Percentiles rank a stretch among this genome's conserved stretches.
These are phyloP conservation scores for Microchrysa polita DNA, from an alignment of 2,888 invertebrate species.

Conservation along the genomic window DNA sequence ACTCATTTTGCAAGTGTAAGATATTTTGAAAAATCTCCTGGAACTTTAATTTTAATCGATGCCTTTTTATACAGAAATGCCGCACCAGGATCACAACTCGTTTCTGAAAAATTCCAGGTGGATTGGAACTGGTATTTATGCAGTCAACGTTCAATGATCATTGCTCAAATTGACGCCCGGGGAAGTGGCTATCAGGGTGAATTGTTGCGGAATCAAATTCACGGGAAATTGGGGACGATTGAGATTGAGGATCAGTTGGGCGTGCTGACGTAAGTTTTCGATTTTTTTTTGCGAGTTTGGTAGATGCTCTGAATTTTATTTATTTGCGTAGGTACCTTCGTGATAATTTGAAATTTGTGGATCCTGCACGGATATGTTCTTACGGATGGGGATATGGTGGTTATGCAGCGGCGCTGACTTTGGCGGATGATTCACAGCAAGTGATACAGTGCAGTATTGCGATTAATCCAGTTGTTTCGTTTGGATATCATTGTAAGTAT, in stretches of 20 bases:
- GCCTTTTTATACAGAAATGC: slow-evolving; percentile 72
- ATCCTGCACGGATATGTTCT: slow-evolving; percentile 81
- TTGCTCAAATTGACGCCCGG: slow-evolving; percentile 88
- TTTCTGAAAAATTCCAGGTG: slow-evolving; percentile 81
- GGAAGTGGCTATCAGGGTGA: slow-evolving; percentile 89
- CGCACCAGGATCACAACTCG: slow-evolving; percentile 84
- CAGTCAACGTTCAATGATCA: slow-evolving; percentile 83
- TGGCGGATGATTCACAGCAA: slow-evolving; percentile 78
- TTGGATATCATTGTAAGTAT: slow-evolving; percentile 77
- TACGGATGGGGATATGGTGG: slow-evolving; percentile 91
- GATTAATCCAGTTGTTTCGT: slow-evolving; percentile 87
- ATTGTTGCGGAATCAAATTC: slow-evolving; percentile 75
- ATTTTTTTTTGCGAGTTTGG: not conserved
- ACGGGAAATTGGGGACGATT: slow-evolving; percentile 75
- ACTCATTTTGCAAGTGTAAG: slow-evolving; percentile 85
- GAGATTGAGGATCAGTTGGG: slow-evolving; percentile 83
- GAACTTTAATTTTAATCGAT: not conserved
- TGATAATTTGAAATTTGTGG: slow-evolving; percentile 83
- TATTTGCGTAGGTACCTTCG: slow-evolving; percentile 71
- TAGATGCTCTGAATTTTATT: no score
- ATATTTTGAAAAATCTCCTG: slow-evolving; percentile 53
- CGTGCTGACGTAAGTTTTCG: slow-evolving; percentile 69
- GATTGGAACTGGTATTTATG: slow-evolving; percentile 88
- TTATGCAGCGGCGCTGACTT: slow-evolving; percentile 82
- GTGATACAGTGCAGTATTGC: slow-evolving; percentile 86